A percentile compares a stretch with the other conserved stretches of the same genome.
These are phyloP conservation scores for Crax fasciolata DNA, from an alignment of 2,797 vertebrate genomes.

Conservation along the genomic window DNA sequence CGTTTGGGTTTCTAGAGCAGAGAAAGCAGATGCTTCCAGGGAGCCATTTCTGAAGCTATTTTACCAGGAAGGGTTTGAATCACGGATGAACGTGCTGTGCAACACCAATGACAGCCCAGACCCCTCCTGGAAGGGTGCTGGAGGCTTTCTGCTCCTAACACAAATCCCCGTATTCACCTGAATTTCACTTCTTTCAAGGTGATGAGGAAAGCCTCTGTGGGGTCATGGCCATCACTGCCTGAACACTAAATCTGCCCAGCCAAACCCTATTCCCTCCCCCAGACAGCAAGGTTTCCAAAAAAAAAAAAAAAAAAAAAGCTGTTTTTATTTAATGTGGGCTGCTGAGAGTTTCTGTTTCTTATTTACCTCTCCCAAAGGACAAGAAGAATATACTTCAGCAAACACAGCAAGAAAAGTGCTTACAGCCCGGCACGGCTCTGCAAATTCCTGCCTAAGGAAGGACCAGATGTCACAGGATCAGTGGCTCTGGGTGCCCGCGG, in stretches of 20 bases:
- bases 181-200: background rate
- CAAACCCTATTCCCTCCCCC: slow-evolving; percentile 12
- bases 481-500: background rate
- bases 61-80: slow-evolving; percentile 46
- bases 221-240: background rate
- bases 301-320: background rate
- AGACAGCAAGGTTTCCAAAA: slow-evolving; percentile 44
- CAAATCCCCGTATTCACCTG: background rate
- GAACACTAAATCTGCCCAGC: background rate
- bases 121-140: background rate
- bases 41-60: slow-evolving; percentile 37
- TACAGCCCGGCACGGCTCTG: background rate
- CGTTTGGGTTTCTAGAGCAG: slow-evolving; percentile 73
- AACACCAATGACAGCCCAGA: background rate
- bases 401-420: slow-evolving; percentile 53
- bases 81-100: background rate
- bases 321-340: slow-evolving; percentile 43
- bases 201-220: background rate
- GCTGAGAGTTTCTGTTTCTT: slow-evolving; percentile 21
- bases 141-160: background rate
- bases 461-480: slow-evolving; percentile 29
- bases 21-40: slow-evolving; percentile 64
- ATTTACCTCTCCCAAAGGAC: slow-evolving; percentile 21
- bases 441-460: background rate
- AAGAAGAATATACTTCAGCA: background rate